Conservation (phyloP, 2,113 vertebrate genomes). For the Anoura caudifer region DNA sequence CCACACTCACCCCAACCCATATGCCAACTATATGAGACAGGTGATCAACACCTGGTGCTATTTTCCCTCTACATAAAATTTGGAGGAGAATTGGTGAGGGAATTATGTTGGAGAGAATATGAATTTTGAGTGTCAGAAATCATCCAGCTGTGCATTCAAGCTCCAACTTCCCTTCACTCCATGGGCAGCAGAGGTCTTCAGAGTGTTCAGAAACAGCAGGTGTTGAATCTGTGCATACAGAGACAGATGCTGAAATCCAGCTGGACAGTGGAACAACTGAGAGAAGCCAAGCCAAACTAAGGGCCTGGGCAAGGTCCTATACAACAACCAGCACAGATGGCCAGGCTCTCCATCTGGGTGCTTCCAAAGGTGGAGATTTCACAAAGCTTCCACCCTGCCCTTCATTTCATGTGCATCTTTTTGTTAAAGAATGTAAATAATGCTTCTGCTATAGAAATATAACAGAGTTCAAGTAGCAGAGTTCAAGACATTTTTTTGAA, state of each 20-base stretch:
- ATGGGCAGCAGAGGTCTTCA: not conserved
- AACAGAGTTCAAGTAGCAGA: not conserved
- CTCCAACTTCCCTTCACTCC: not conserved
- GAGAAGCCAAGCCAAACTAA: not conserved
- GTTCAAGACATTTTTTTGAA: not conserved
- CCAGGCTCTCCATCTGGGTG: not conserved
- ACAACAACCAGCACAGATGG: not conserved
- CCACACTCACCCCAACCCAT: not conserved
- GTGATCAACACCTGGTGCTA: not conserved
- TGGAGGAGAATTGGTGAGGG: not conserved
- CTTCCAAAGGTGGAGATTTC: not conserved
- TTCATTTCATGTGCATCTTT: not conserved
- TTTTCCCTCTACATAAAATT: not conserved
- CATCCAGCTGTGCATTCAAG: not conserved
- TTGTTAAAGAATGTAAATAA: not conserved
- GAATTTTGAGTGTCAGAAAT: conserved; percentile 4
- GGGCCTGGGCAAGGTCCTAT: not conserved
- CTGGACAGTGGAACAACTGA: not conserved
- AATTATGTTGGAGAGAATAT: not conserved
- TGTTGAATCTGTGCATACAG: not conserved
- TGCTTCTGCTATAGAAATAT: not conserved
- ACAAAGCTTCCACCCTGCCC: not conserved
- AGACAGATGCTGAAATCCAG: not conserved
- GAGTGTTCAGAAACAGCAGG: not conserved
- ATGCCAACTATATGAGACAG: not conserved